Percentiles rank a stretch among this genome's conserved stretches.
phyloP scores from a whole-genome alignment of 1,140 invertebrate species.

The Idris sp. region DNA sequence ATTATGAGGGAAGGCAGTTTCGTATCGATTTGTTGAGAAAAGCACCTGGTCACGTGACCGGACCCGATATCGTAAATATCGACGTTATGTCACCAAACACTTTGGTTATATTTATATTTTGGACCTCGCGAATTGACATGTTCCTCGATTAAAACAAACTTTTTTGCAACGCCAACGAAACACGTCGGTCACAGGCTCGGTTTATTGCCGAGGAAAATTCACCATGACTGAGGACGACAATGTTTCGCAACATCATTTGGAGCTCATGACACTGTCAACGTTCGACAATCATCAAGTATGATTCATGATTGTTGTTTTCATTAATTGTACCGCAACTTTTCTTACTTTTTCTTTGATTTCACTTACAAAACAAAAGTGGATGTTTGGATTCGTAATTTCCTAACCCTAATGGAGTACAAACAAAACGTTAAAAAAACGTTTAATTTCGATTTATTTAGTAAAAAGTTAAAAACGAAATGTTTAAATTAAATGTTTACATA shows the following conservation, averaged over 20 bases:
- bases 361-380: no score
- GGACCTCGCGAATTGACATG: slow-evolving; percentile 23
- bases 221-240: slow-evolving; percentile 49
- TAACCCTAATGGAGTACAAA: no score
- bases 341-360: no score
- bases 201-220: slow-evolving; percentile 1
- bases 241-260: slow-evolving; percentile 40
- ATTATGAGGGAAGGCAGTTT: slow-evolving; percentile 40
- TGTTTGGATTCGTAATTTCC: no score
- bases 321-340: no score
- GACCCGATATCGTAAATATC: slow-evolving; percentile 54
- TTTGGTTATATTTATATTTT: slow-evolving; percentile 57
- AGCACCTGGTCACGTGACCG: slow-evolving; percentile 45
- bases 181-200: not conserved
- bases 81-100: slow-evolving; percentile 55
- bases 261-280: slow-evolving; percentile 53
- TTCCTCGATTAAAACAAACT: not conserved
- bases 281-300: slow-evolving; percentile 55
- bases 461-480: no score
- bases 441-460: no score
- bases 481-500: no score
- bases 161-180: not conserved
- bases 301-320: not conserved
- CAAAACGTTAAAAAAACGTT: no score
- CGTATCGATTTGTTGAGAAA: slow-evolving; percentile 50